Evolutionary conservation across 2,113 vertebrate species (phyloP).

Genomic region (Amazona guildingii): DNA sequence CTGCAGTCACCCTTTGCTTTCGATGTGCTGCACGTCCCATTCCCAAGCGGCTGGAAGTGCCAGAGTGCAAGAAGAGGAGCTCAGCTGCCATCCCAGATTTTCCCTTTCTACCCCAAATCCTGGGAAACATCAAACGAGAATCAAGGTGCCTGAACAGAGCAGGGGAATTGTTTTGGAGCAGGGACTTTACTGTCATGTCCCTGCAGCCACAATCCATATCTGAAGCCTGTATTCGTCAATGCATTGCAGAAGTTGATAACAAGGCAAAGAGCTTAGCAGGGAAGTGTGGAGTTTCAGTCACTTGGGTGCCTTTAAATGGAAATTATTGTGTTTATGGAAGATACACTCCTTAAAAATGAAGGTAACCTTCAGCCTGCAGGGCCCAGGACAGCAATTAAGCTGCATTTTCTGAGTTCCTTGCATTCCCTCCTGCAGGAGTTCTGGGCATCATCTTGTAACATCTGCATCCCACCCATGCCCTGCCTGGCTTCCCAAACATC

Average conservation of each 20-base stretch:
- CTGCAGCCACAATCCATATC: background rate
- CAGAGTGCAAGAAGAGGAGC: background rate
- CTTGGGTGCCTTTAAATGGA: conserved; percentile 22
- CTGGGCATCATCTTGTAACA: conserved; percentile 14
- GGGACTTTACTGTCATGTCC: background rate
- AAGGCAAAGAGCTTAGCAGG: background rate
- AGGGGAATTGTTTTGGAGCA: background rate
- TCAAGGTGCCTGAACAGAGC: background rate
- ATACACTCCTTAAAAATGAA: conserved; percentile 56
- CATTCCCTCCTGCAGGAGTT: conserved; percentile 50
- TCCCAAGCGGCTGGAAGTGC: background rate
- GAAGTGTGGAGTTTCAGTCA: background rate
- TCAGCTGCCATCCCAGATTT: background rate
- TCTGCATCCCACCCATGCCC: conserved; percentile 49
- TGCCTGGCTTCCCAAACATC: conserved; percentile 41
- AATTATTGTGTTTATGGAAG: conserved; percentile 17
- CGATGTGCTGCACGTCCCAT: fast-evolving
- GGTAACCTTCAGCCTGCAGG: conserved; percentile 8
- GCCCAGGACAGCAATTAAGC: conserved; percentile 33
- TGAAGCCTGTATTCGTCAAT: background rate
- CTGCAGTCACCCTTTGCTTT: background rate
- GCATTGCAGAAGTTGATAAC: background rate
- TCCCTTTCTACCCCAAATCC: background rate
- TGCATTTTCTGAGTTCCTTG: conserved; percentile 53
- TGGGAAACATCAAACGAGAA: background rate